Evolutionary conservation across 2,888 invertebrate species (phyloP).

Genomic region (Calliopum simillimum): DNA sequence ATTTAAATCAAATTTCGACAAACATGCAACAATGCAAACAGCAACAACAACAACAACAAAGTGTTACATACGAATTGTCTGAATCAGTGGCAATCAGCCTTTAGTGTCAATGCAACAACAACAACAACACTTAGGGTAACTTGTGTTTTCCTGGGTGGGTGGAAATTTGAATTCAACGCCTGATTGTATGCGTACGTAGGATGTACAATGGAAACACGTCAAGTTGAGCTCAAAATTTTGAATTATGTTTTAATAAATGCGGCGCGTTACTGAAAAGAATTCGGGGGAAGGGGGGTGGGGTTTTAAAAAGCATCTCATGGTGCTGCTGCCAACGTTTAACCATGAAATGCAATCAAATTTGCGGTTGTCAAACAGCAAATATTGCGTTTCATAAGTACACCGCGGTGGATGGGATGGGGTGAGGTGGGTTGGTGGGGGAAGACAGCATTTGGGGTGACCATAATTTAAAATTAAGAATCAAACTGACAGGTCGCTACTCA

Average conservation of each 20-base stretch:
- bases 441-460: neutral
- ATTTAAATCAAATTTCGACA: slow-evolving; percentile 66
- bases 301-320: slow-evolving; percentile 32
- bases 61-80: slow-evolving; percentile 32
- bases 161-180: slow-evolving; percentile 39
- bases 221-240: slow-evolving; percentile 53
- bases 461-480: slow-evolving; percentile 46
- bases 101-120: slow-evolving; percentile 11
- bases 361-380: slow-evolving; percentile 65
- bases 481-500: slow-evolving; percentile 55
- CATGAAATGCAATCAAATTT: slow-evolving; percentile 67
- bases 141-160: slow-evolving; percentile 15
- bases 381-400: slow-evolving; percentile 47
- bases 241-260: slow-evolving; percentile 62
- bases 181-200: slow-evolving; percentile 13
- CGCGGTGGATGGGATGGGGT: neutral
- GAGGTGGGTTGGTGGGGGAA: too few species aligned
- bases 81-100: slow-evolving; percentile 37
- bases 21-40: slow-evolving; percentile 45
- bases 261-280: slow-evolving; percentile 42
- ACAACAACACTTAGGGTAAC: neutral
- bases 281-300: neutral
- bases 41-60: slow-evolving; percentile 43
- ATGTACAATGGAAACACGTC: slow-evolving; percentile 8
- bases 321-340: slow-evolving; percentile 54